A percentile compares a stretch with the other conserved stretches of the same genome.
Evolutionary conservation across 1,140 invertebrate species (phyloP).

Genomic region (Sarcophaga peregrina): DNA sequence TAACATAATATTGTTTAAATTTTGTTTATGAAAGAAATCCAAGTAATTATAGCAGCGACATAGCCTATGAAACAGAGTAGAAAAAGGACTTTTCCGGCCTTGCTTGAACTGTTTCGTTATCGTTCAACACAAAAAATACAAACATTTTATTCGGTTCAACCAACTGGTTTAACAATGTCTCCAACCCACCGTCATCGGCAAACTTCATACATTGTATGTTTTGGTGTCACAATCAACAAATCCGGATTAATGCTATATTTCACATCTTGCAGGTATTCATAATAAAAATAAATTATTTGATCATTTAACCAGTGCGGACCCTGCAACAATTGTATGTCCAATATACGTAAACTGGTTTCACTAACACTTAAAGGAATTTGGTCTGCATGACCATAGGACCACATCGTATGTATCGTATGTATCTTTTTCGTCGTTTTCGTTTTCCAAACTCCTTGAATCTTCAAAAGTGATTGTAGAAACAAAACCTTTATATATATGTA

Average conservation of each 20-base stretch:
- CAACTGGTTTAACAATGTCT: constrained; percentile 78
- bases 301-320: constrained; percentile 91
- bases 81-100: constrained; percentile 76
- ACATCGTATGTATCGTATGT: constrained; percentile 35
- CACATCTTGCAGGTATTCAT: constrained; percentile 84
- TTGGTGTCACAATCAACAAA: constrained; percentile 83
- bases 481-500: no score
- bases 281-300: constrained; percentile 89
- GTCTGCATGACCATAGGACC: constrained; percentile 54
- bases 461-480: no score
- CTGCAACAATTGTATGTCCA: constrained; percentile 81
- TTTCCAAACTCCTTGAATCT: no score
- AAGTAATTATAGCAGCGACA: constrained; percentile 56
- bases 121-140: constrained; percentile 89
- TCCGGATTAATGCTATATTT: constrained; percentile 72
- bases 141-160: constrained; percentile 75
- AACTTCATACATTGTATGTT: constrained; percentile 88
- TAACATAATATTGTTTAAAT: constrained; percentile 55
- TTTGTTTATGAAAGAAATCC: constrained; percentile 55
- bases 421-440: no score
- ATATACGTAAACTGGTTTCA: constrained; percentile 80
- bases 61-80: constrained; percentile 81
- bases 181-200: constrained; percentile 73
- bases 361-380: constrained; percentile 81
- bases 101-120: constrained; percentile 77